phyloP scores from a whole-genome alignment of 37 sponge, comb jelly and placozoan species.

The Tethya wilhelma region DNA sequence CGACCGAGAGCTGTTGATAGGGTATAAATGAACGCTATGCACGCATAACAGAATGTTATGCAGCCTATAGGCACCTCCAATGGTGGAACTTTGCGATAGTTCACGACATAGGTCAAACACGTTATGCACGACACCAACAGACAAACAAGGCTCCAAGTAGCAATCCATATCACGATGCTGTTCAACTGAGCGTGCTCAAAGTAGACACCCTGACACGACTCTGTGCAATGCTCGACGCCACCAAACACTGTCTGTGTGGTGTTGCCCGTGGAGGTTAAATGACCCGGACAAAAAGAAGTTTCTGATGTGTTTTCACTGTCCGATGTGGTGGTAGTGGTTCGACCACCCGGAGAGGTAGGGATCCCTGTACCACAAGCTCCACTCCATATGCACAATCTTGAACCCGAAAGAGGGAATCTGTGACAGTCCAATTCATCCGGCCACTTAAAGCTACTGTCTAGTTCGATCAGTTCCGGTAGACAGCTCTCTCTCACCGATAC shows the following conservation, averaged over 20 bases:
- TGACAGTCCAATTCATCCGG: slow-evolving; percentile 18
- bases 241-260: slow-evolving; percentile 23
- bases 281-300: slow-evolving; percentile 14
- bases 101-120: slow-evolving; percentile 39
- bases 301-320: neutral
- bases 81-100: slow-evolving; percentile 17
- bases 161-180: slow-evolving; percentile 13
- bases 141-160: slow-evolving; percentile 5
- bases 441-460: slow-evolving; percentile 1
- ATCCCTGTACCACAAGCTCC: neutral
- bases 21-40: slow-evolving; percentile 19
- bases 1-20: slow-evolving; percentile 30
- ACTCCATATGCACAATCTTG: slow-evolving; percentile 11
- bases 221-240: slow-evolving; percentile 40
- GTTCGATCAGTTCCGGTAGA: neutral
- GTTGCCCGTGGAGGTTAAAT: neutral
- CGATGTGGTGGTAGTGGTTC: neutral
- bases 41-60: slow-evolving; percentile 48
- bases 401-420: slow-evolving; percentile 16
- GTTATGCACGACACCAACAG: slow-evolving; percentile 23
- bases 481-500: slow-evolving; percentile 39
- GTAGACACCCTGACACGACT: slow-evolving; percentile 61
- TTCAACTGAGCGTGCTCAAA: slow-evolving; percentile 17
- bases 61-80: slow-evolving; percentile 49
- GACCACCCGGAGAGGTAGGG: neutral